phyloP scores from a whole-genome alignment of 2,888 invertebrate species.

The Andricus quercusramuli region DNA sequence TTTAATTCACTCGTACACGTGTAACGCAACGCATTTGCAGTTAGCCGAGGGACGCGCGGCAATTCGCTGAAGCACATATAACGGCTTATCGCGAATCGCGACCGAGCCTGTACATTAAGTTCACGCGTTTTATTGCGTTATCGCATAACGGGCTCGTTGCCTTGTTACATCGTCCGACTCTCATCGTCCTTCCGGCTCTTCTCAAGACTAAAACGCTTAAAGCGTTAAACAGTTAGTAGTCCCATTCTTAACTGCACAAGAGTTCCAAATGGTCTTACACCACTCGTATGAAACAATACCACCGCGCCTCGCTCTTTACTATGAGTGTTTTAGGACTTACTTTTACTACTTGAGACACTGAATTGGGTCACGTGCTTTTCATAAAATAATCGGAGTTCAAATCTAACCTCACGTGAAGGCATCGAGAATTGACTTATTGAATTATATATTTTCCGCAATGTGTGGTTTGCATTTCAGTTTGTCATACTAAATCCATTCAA shows the following conservation, averaged over 20 bases:
- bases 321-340: background rate
- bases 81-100: conserved; percentile 27
- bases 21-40: conserved; percentile 10
- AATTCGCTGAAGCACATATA: conserved; percentile 12
- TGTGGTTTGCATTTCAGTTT: background rate
- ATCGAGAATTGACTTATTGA: background rate
- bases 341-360: background rate
- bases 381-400: background rate
- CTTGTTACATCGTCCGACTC: conserved; percentile 2
- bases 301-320: background rate
- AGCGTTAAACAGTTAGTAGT: background rate
- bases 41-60: background rate
- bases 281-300: background rate
- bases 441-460: background rate
- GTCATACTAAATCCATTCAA: background rate
- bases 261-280: background rate
- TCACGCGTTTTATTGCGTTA: conserved; percentile 24
- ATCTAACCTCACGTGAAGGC: background rate
- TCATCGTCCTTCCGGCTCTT: conserved; percentile 19
- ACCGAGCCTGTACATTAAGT: conserved; percentile 7
- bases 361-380: background rate
- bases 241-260: conserved; percentile 1
- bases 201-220: background rate
- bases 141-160: conserved; percentile 17
- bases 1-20: conserved; percentile 20